phyloP scores from a whole-genome alignment of 2,113 vertebrate genomes.

The Aleadryas rufinucha region DNA sequence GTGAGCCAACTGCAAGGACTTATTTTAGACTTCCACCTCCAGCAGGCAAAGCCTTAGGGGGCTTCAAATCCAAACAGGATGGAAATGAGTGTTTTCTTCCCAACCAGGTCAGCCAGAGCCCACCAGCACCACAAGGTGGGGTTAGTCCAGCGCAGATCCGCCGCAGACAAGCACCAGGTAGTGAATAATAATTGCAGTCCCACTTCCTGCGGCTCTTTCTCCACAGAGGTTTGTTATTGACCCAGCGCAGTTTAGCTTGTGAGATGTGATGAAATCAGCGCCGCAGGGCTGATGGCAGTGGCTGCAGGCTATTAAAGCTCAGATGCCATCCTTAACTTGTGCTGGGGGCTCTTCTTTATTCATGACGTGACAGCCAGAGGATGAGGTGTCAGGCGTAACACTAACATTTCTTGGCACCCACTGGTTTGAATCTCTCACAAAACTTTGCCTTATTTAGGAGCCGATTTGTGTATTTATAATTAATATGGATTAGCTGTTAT shows the following conservation, averaged over 20 bases:
- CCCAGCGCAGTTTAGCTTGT: slow-evolving; percentile 23
- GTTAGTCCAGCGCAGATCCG: slow-evolving; percentile 43
- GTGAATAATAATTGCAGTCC: neutral
- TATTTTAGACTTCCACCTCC: slow-evolving; percentile 10
- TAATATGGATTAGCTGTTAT: slow-evolving; percentile 76
- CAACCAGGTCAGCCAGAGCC: neutral
- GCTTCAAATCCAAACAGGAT: neutral
- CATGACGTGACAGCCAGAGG: slow-evolving; percentile 24
- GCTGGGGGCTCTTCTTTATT: slow-evolving; percentile 30
- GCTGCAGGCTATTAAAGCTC: slow-evolving; percentile 57
- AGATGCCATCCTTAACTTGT: slow-evolving; percentile 23
- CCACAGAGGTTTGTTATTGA: neutral
- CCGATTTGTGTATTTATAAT: slow-evolving; percentile 72
- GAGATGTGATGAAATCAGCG: slow-evolving; percentile 46
- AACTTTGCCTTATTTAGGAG: slow-evolving; percentile 64
- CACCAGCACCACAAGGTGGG: slow-evolving; percentile 46
- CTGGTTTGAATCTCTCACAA: slow-evolving; percentile 40
- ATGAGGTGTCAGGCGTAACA: slow-evolving; percentile 59
- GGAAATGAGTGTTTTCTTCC: neutral
- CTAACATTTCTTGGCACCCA: slow-evolving; percentile 63
- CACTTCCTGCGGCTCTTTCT: neutral
- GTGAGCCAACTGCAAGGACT: neutral
- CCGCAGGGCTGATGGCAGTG: slow-evolving; percentile 44
- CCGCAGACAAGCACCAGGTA: neutral
- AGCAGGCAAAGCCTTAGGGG: neutral